Percentiles rank a stretch among this genome's conserved stretches.
Evolutionary conservation across 2,797 vertebrate genomes (phyloP).

Genomic region (Tokudaia muenninki): DNA sequence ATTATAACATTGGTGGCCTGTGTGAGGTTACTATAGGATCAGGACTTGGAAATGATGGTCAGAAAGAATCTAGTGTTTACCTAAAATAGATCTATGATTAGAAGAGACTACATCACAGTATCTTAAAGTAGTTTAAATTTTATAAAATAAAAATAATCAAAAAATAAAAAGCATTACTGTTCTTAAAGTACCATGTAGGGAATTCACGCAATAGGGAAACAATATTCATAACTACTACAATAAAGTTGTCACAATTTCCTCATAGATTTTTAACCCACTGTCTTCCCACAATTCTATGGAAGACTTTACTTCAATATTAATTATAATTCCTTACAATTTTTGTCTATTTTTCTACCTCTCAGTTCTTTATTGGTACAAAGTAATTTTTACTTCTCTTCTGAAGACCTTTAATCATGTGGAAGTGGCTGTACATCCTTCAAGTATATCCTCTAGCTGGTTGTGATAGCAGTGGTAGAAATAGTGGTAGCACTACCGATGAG

Average conservation of each 20-base stretch:
- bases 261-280: background rate
- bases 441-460: background rate
- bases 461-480: background rate
- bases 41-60: background rate
- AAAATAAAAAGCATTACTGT: background rate
- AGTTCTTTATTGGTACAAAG: background rate
- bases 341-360: conserved; percentile 19
- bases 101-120: background rate
- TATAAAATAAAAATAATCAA: conserved; percentile 50
- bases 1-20: background rate
- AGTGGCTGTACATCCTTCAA: background rate
- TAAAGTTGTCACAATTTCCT: background rate
- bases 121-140: background rate
- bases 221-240: background rate
- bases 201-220: background rate
- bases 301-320: background rate
- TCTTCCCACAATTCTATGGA: background rate
- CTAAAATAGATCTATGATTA: conserved; percentile 9
- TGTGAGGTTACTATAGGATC: background rate
- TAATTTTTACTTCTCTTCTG: conserved; percentile 18
- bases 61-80: background rate
- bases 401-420: background rate
- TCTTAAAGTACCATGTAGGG: background rate
- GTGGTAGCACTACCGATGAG: background rate
- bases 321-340: background rate